Percentiles rank a stretch among this genome's conserved stretches.
These are phyloP conservation scores for Eptatretus burgeri DNA, from an alignment of 2,113 vertebrate species.

Conservation along the genomic window DNA sequence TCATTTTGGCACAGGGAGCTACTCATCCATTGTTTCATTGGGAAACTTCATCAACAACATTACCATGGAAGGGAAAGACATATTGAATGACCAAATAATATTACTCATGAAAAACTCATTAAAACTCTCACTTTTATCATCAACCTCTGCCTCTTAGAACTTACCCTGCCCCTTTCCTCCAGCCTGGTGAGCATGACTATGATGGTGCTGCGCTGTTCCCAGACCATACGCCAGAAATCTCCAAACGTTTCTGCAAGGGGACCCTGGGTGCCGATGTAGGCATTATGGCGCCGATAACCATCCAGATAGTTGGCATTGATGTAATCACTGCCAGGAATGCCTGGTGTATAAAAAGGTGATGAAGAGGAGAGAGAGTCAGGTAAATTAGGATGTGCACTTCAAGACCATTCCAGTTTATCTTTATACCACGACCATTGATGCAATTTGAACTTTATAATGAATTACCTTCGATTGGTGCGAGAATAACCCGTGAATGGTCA, in stretches of 20 bases:
- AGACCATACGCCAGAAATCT: conserved; percentile 95
- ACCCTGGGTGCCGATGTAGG: conserved; percentile 79
- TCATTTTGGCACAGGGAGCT: too few species aligned
- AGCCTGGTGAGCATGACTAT: conserved; percentile 86
- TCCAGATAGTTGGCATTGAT: conserved; percentile 86
- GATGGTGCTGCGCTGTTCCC: conserved; percentile 67
- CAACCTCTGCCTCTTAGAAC: conserved; percentile 8
- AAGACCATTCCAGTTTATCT: too few species aligned
- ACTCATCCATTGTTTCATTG: too few species aligned
- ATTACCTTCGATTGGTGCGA: conserved; percentile 13
- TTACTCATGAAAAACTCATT: too few species aligned
- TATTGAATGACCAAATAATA: too few species aligned
- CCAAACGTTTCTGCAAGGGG: conserved; percentile 61
- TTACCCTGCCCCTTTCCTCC: conserved; percentile 76
- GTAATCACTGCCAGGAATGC: conserved; percentile 66
- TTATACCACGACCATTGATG: too few species aligned
- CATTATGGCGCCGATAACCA: conserved; percentile 82
- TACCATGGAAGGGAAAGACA: too few species aligned
- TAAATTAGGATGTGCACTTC: too few species aligned
- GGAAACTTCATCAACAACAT: too few species aligned
- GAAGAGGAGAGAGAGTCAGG: background rate
- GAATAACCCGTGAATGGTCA: conserved; percentile 73
- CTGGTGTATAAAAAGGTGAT: conserved; percentile 14
- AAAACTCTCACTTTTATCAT: too few species aligned
- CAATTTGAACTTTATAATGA: too few species aligned